phyloP scores from a whole-genome alignment of 2,113 vertebrate genomes.

The Urocynchramus pylzowi region DNA sequence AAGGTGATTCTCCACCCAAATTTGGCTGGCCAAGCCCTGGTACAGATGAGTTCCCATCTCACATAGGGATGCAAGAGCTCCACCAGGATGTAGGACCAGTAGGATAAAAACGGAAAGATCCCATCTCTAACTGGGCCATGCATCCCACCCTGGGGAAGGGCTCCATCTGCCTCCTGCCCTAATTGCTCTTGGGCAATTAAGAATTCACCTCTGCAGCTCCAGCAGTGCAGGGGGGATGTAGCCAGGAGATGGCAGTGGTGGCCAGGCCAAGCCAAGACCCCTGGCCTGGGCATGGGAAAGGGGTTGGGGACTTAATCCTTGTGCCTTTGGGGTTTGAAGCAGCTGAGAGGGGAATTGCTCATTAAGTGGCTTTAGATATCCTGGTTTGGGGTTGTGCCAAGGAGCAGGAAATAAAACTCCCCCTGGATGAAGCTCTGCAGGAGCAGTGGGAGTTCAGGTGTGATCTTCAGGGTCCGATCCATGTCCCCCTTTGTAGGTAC shows the following conservation, averaged over 20 bases:
- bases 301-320: neutral
- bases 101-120: neutral
- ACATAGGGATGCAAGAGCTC: rapidly evolving
- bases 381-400: neutral
- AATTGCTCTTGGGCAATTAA: neutral
- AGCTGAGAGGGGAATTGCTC: neutral
- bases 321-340: neutral
- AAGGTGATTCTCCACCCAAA: neutral
- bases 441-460: neutral
- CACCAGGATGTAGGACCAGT: neutral
- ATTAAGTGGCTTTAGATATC: too few species aligned
- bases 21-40: neutral
- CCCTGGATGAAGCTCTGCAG: neutral
- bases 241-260: slow-evolving; percentile 65
- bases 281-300: neutral
- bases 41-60: neutral
- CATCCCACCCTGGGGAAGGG: neutral
- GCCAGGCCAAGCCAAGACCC: slow-evolving; percentile 6
- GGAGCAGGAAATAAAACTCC: neutral
- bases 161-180: neutral
- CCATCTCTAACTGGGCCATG: rapidly evolving
- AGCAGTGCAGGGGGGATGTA: neutral
- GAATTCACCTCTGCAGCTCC: neutral
- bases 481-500: neutral
- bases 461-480: too few species aligned